Conservation (phyloP, 1,140 invertebrate genomes). For the Apis laboriosa region DNA sequence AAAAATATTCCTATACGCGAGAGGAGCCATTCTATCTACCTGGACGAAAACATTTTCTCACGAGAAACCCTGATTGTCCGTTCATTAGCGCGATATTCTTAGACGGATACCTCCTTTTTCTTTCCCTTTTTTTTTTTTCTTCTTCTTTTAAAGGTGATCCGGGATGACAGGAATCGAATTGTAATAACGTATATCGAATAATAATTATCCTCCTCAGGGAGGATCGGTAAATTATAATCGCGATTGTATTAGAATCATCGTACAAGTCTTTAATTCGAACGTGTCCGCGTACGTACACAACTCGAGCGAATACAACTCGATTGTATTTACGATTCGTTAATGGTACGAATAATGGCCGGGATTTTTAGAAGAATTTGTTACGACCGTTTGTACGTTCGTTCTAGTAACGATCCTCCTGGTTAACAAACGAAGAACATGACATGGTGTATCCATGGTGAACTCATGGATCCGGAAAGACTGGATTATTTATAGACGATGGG, state of each 20-base stretch:
- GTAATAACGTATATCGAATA: neutral
- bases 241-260: conserved; percentile 12
- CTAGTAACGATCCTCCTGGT: neutral
- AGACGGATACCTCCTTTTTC: neutral
- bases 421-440: neutral
- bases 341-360: conserved; percentile 4
- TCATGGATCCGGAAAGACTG: conserved; percentile 24
- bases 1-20: conserved; percentile 33
- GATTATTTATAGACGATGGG: conserved; percentile 27
- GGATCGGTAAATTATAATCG: conserved; percentile 5
- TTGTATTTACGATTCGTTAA: conserved; percentile 43
- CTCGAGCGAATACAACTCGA: neutral
- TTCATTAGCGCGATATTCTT: conserved; percentile 43
- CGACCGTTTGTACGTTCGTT: neutral
- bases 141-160: too few relatives aligned
- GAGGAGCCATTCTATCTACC: conserved; percentile 3
- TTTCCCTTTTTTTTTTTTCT: too few relatives aligned
- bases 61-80: neutral
- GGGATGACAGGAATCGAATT: conserved; percentile 32
- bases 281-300: too few relatives aligned
- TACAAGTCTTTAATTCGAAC: too few relatives aligned
- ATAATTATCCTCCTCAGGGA: conserved; percentile 17
- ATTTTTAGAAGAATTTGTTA: conserved; percentile 40
- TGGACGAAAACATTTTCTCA: conserved; percentile 38
- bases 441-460: neutral